Conservation (phyloP, 2,797 vertebrate genomes). For the Lepilemur ruficaudatus region DNA sequence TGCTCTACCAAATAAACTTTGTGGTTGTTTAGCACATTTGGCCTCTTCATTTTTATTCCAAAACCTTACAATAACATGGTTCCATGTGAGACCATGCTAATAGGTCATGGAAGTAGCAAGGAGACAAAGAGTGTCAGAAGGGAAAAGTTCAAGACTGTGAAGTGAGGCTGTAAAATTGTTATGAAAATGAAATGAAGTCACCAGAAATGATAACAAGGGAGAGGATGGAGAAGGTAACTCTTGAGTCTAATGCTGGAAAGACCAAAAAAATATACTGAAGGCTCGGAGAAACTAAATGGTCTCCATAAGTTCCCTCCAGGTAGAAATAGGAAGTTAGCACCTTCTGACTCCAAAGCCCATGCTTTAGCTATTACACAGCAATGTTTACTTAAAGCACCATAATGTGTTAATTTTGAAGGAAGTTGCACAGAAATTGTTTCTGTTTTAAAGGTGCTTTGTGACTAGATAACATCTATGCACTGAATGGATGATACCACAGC, state of each 20-base stretch:
- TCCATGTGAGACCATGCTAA: background rate
- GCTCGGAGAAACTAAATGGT: background rate
- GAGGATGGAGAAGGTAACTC: background rate
- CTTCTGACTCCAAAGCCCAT: background rate
- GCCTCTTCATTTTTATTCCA: too few relatives aligned
- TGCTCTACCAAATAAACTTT: too few relatives aligned
- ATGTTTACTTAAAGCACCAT: background rate
- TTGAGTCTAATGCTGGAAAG: background rate
- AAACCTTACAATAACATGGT: background rate
- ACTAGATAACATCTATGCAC: background rate
- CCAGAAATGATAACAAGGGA: background rate
- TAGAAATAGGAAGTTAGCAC: background rate
- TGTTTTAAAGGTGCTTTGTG: conserved; percentile 15
- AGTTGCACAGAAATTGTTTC: background rate
- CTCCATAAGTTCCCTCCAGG: background rate
- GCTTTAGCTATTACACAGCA: background rate
- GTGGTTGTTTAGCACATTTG: too few relatives aligned
- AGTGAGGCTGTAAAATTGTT: background rate
- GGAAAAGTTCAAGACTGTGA: background rate
- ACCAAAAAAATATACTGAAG: background rate
- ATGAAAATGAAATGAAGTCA: background rate
- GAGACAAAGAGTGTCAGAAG: background rate
- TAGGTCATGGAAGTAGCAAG: background rate
- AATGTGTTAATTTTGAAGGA: conserved; percentile 6
- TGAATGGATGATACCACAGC: background rate